Evolutionary conservation across 2,113 vertebrate species (phyloP).

Genomic region (Poeciliopsis occidentalis): DNA sequence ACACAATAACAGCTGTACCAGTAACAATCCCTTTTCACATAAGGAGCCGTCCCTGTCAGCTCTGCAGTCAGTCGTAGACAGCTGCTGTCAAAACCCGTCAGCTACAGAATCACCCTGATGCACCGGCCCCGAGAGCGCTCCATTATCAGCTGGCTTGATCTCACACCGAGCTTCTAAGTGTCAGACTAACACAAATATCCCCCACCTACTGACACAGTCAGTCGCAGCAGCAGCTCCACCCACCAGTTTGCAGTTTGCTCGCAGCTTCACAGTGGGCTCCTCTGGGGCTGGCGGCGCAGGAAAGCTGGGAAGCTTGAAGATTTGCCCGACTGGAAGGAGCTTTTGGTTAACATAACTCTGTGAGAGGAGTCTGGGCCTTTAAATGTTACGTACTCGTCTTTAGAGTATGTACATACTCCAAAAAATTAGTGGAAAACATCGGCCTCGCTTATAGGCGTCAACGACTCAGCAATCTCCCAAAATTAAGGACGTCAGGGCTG

Average conservation of each 20-base stretch:
- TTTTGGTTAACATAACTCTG: background rate
- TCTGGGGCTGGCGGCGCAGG: background rate
- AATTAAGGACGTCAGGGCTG: too few relatives aligned
- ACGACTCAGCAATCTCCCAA: too few relatives aligned
- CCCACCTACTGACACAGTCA: constrained; percentile 12
- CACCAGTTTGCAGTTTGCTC: background rate
- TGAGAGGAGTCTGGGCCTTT: too few relatives aligned
- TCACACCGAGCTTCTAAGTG: constrained; percentile 25
- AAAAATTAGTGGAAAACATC: too few relatives aligned
- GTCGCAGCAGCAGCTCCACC: constrained; percentile 7
- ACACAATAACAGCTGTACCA: constrained; percentile 30
- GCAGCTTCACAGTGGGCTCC: constrained; percentile 12
- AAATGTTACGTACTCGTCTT: too few relatives aligned
- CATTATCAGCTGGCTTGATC: constrained; percentile 38
- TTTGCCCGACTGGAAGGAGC: background rate
- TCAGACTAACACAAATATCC: constrained; percentile 23
- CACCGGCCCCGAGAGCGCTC: constrained; percentile 22
- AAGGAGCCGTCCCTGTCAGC: constrained; percentile 26
- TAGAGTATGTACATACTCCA: too few relatives aligned
- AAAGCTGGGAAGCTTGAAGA: constrained; percentile 14
- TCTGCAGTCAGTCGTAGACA: constrained; percentile 26
- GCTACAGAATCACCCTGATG: constrained; percentile 36
- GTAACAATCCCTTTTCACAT: constrained; percentile 24
- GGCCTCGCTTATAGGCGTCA: too few relatives aligned
- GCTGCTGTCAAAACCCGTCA: constrained; percentile 37